Base-by-base conservation (phyloP, 37 sponge, comb jelly and placozoan species). In the Ianthella basta region DNA sequence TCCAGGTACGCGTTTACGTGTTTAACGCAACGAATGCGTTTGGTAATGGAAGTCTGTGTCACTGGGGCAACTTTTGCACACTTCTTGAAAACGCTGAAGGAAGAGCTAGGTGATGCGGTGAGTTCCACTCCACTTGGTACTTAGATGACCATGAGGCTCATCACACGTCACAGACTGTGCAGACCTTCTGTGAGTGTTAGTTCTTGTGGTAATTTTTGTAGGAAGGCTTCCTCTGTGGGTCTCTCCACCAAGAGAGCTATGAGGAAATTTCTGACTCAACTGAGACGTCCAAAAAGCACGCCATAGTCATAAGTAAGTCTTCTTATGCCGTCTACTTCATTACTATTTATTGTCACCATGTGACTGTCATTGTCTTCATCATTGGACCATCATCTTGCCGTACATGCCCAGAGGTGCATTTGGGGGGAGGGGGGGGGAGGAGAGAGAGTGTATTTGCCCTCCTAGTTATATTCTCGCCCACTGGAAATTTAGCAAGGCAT, bases 231-330 rank as follows among this genome's bases (percentile, higher is more conserved):
- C 10, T 69, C 15, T 69, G 29, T 33, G 70, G 70, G 35, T 18
- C 70, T 30, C 6, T 32, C 35, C 29, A 34, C 35, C 12, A 69
- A 34, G 35, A 30, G 29, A 69, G 70, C 70, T 69, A 34, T 30
- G 70, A 69, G 34, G 33, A 69, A 34, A 69, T 69, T 30, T 69
- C 70, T 69, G 70, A 69, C 34, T 69, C 70, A 30, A 34, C 70
- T 1, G 70, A 34, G 29, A 69, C 33, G 29, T 69, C 70, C 18
- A 69, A 30, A 30, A 69, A 30, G 34, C 70, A 35, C 50, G 50
- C 50, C 8, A 8, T 44, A 44, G 50, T 44, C 50, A 8, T 44
- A 44, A 44, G 50, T 44, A 44, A 44, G 50, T 44, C 6, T 44
- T 8, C 50, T 10, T 44, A 8, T 44, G 50, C 8, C 8, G 50